Base-by-base conservation (phyloP, 2,888 invertebrate species). In the Physocephala rufipes region DNA sequence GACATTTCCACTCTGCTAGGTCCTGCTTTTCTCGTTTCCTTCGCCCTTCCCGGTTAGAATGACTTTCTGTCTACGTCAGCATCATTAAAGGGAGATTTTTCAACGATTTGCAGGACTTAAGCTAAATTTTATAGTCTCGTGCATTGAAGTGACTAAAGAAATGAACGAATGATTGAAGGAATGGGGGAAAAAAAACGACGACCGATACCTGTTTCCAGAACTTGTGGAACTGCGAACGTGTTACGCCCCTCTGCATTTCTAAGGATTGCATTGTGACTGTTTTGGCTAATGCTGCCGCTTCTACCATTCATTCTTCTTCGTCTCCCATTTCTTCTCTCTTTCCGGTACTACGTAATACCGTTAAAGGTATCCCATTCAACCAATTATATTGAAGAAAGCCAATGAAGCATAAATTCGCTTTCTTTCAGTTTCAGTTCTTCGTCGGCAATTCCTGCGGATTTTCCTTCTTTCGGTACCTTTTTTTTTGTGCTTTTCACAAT, bases 351-450 rank as follows among this genome's bases (percentile, higher is more conserved):
- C n/a, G n/a, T n/a, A n/a, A n/a, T n/a, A 36, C 49, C 26, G 21
- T 28, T 63, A 36, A 9, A 36, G 28, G 30, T 15, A 51, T 51
- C 51, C 68, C 55, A 68, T 68, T 61, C 68, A 68, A 68, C 68
- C 68, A 68, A 68, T 68, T 68, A 68, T 61, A 68, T 58, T 21
- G 68, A 68, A 62, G 68, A 49, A 62, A 62, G 68, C 62, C 68
- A 68, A 68, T 68, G 68, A 62, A 68, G 68, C 68, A 61, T 61
- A 68, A 68, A 68, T 51, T 68, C 68, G 61, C 68, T 68, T 66
- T 68, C 67, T 68, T 68, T 68, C 62, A 61, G 68, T 68, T 68
- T 68, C 68, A 62, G 51, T 68, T 68, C 58, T 68, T 36, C 61
- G 49, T 62, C 62, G 26, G 58, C 58, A 51, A 62, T 62, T 61